Percentiles rank a stretch among this genome's conserved stretches.
These are phyloP conservation scores for Galerucella nymphaeae DNA, from an alignment of 2,888 invertebrate genomes.

Conservation along the genomic window DNA sequence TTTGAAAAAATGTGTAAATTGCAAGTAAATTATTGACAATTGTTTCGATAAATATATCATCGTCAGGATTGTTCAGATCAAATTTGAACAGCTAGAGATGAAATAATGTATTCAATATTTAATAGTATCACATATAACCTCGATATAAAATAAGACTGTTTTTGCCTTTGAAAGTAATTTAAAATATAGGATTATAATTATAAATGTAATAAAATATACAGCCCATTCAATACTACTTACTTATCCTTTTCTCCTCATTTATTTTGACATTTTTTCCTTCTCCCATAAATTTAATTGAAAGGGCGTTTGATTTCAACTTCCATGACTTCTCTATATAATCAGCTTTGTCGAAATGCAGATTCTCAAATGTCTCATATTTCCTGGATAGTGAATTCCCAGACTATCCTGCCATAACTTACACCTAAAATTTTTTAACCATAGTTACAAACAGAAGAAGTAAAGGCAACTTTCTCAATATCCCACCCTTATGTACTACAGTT, in stretches of 20 bases:
- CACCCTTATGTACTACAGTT: slow-evolving; percentile 23
- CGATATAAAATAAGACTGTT: background rate
- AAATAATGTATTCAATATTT: too few species aligned
- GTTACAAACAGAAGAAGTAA: slow-evolving; percentile 21
- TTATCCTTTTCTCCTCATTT: slow-evolving; percentile 19
- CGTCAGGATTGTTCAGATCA: too few species aligned
- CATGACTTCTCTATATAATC: slow-evolving; percentile 19
- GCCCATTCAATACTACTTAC: slow-evolving; percentile 21
- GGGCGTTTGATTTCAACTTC: slow-evolving; percentile 21
- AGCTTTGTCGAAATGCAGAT: slow-evolving; percentile 19
- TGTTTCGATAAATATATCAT: too few species aligned
- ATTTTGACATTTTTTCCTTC: slow-evolving; percentile 20
- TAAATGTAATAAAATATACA: slow-evolving; percentile 22
- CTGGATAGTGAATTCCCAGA: slow-evolving; percentile 18
- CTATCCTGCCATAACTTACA: slow-evolving; percentile 19
- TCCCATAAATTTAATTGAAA: slow-evolving; percentile 22
- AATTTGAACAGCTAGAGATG: too few species aligned
- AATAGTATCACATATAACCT: too few species aligned
- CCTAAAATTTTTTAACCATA: slow-evolving; percentile 16
- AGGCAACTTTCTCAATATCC: slow-evolving; percentile 22
- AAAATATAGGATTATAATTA: slow-evolving; percentile 24
- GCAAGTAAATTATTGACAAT: too few species aligned
- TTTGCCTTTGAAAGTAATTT: slow-evolving; percentile 21
- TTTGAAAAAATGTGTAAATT: too few species aligned
- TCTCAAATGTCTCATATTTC: slow-evolving; percentile 21